phyloP scores from a whole-genome alignment of 2,113 vertebrate species.

The Eudyptes chrysolophus region DNA sequence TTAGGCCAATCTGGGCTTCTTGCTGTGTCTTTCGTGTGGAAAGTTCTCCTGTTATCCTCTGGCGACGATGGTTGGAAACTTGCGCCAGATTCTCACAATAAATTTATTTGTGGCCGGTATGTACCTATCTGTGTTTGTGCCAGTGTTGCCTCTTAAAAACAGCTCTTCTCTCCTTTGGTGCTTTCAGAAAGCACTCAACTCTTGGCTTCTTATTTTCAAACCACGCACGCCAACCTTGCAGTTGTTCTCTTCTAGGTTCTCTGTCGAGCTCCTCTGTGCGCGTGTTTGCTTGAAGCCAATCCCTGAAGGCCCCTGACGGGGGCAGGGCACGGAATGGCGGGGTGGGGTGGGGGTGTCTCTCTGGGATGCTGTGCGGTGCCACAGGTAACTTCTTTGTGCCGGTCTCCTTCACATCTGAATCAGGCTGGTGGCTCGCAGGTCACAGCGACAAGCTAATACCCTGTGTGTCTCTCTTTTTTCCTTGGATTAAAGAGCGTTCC shows the following conservation, averaged over 20 bases:
- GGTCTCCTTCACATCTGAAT: fast-evolving
- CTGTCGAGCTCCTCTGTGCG: fast-evolving
- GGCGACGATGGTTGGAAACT: fast-evolving
- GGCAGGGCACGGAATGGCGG: background rate
- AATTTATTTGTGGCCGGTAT: background rate
- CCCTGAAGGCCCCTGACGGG: background rate
- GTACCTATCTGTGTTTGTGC: background rate
- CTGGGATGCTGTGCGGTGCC: background rate
- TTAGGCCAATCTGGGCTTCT: background rate
- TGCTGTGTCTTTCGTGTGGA: background rate
- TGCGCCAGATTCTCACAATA: background rate
- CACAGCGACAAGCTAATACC: background rate
- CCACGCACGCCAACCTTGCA: fast-evolving
- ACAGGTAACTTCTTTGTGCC: background rate
- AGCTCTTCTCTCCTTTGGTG: fast-evolving
- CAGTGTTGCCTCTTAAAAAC: background rate
- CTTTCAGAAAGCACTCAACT: background rate
- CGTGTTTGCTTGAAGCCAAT: background rate
- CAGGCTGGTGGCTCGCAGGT: background rate
- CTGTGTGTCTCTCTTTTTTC: background rate
- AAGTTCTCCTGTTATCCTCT: background rate
- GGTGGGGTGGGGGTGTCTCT: background rate
- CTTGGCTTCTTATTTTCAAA: background rate
- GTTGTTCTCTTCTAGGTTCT: background rate
- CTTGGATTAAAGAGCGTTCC: background rate